Conservation (phyloP, 1,140 invertebrate species). For the Tetraneura akinire region DNA sequence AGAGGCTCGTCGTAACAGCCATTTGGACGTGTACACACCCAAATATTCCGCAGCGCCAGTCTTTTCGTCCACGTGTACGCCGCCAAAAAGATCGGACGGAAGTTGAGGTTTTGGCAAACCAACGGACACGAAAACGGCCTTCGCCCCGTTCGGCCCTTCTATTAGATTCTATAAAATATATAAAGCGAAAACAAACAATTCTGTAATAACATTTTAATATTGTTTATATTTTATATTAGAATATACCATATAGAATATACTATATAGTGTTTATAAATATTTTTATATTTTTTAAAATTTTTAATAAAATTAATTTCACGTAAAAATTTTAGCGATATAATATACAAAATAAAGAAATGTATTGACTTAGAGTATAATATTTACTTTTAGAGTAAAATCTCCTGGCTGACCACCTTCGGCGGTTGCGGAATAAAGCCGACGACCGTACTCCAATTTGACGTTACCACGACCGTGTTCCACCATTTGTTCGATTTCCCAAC, state of each 20-base stretch:
- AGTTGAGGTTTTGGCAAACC: conserved; percentile 80
- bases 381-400: conserved; percentile 75
- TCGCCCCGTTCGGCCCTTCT: neutral
- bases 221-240: no score
- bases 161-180: neutral
- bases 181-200: neutral
- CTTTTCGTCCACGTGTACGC: neutral
- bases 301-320: no score
- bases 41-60: conserved; percentile 62
- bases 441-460: conserved; percentile 76
- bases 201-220: no score
- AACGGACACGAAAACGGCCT: conserved; percentile 6
- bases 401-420: conserved; percentile 52
- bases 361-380: no score
- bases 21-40: conserved; percentile 96
- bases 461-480: conserved; percentile 74
- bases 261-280: no score
- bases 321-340: no score
- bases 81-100: conserved; percentile 3
- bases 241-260: no score
- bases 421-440: conserved; percentile 62
- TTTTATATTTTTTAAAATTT: no score
- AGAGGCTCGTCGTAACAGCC: conserved; percentile 86
- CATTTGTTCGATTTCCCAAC: conserved; percentile 90
- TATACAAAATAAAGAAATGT: no score